Evolutionary conservation across 1,140 invertebrate genomes (phyloP), one percentile per base, ranked within the genome.

Genomic region (Notospermus geniculatus): DNA sequence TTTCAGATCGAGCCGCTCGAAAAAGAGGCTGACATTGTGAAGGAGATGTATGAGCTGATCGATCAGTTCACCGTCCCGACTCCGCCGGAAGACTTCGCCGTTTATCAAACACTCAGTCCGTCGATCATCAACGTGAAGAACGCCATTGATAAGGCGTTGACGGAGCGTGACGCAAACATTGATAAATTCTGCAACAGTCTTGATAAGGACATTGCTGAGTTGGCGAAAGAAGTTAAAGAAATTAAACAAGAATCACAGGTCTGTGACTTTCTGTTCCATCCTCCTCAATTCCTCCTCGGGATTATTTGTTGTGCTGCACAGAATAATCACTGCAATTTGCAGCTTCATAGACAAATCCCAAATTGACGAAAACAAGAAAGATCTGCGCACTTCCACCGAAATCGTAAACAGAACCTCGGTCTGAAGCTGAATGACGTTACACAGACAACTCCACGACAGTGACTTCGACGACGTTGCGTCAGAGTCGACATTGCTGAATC

Each of bases 11-110:
- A 89, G 43, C 78, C 82, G 0, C 80, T 90, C 71, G 88, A 90
- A 71, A 72, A 72, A 22, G 82, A 86, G 53, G 77, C 89, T 2
- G 85, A 88, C 67, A 86, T 89, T 71, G 84, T 88, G 1, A 89
- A 88, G 71, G 88, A 90, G 65, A 75, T 90, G 56, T 87, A 90
- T 71, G 84, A 89, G 52, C 84, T 90, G 5, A 88, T 89, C 65
- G 87, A 89, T 60, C 85, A 89, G 66, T 90, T 86, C 73, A 66
- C 79, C n/a, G 87, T 91, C 59, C 79, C 82, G 0, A 84, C 85
- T 39, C 82, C 86, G n/a, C 78, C 84, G 4, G 84, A 87, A 46
- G 86, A 87, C 64, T 83, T 85, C 65, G 85, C 85, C 30, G 84
- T 85, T 55, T 88, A 86, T 71, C 65, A 82, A 77, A 81, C 80